Evolutionary conservation across 2,113 vertebrate species (phyloP).

Genomic region (Mustela lutreola): DNA sequence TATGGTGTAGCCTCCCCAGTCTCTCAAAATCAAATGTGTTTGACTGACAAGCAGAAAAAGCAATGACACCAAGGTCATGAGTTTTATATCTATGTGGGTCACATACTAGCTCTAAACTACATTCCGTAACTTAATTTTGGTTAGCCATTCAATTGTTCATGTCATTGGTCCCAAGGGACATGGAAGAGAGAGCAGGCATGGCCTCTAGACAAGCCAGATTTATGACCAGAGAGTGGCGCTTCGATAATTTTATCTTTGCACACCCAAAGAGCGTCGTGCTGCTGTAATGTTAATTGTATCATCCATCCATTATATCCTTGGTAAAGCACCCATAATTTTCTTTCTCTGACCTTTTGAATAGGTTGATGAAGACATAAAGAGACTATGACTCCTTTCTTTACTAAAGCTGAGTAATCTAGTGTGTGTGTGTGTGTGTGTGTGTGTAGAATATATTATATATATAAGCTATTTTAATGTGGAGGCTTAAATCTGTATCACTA

Average conservation of each 20-base stretch:
- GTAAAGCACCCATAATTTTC: neutral
- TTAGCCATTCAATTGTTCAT: neutral
- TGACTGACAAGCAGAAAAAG: neutral
- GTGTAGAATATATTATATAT: neutral
- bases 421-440: neutral
- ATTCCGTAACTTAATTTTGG: neutral
- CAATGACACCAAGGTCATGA: neutral
- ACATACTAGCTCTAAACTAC: neutral
- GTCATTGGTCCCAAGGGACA: neutral
- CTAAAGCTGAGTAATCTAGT: neutral
- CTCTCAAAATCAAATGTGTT: neutral
- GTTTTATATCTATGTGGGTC: neutral
- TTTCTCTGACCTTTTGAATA: slow-evolving; percentile 16
- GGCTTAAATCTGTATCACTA: neutral
- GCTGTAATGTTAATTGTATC: neutral
- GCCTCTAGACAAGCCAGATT: neutral
- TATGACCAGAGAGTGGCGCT: neutral
- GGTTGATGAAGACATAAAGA: slow-evolving; percentile 14
- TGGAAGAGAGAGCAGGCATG: neutral
- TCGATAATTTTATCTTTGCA: neutral
- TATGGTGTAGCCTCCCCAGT: neutral
- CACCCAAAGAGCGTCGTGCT: neutral
- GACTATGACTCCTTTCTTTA: slow-evolving; percentile 6
- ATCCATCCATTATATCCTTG: neutral
- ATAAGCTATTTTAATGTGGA: neutral